These are phyloP conservation scores for Hyposoter didymator DNA, from an alignment of 2,888 invertebrate species.

Conservation along the genomic window DNA sequence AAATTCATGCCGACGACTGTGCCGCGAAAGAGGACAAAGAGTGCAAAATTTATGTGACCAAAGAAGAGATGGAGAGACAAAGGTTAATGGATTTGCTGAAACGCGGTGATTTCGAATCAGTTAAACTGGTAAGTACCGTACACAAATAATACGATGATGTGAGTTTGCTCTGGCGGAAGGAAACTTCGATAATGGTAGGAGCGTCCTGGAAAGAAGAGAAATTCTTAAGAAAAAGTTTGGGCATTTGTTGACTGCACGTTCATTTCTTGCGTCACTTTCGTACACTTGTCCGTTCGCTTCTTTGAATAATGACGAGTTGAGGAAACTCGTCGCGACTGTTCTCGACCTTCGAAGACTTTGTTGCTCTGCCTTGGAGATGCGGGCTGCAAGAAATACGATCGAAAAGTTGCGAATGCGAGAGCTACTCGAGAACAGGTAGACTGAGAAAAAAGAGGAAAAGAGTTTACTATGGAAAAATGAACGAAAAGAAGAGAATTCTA, in stretches of 20 bases:
- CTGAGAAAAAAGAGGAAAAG: slow-evolving; percentile 17
- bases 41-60: slow-evolving; percentile 77
- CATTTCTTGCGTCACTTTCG: slow-evolving; percentile 6
- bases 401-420: slow-evolving; percentile 34
- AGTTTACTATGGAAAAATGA: slow-evolving; percentile 24
- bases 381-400: slow-evolving; percentile 19
- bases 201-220: neutral
- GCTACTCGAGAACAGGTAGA: slow-evolving; percentile 16
- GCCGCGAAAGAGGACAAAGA: slow-evolving; percentile 69
- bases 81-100: slow-evolving; percentile 78
- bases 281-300: slow-evolving; percentile 2
- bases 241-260: neutral
- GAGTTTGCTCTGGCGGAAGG: neutral
- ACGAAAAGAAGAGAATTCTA: slow-evolving; percentile 28
- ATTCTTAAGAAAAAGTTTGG: neutral
- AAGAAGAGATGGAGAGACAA: slow-evolving; percentile 78
- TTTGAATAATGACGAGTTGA: slow-evolving; percentile 47
- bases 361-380: slow-evolving; percentile 18
- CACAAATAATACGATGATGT: neutral
- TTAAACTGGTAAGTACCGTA: slow-evolving; percentile 77
- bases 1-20: slow-evolving; percentile 67
- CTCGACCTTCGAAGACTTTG: slow-evolving; percentile 24
- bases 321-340: slow-evolving; percentile 20
- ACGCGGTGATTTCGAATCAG: slow-evolving; percentile 76
- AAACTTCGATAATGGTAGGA: neutral